Conservation (phyloP, 2,888 invertebrate genomes). For the Elysia crispata region DNA sequence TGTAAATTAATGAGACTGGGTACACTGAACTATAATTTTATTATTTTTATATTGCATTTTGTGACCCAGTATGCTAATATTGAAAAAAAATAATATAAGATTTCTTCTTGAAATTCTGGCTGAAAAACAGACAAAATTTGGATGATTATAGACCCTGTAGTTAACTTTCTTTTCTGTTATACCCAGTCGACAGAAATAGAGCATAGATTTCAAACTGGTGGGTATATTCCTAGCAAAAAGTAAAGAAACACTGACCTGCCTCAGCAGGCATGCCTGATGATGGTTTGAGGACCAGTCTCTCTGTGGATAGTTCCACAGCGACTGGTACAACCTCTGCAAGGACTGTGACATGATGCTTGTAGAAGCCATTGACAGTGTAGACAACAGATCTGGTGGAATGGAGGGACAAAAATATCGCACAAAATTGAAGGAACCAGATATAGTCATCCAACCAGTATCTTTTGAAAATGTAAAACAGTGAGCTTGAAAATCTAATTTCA, state of each 20-base stretch:
- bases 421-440: too few species aligned
- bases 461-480: too few species aligned
- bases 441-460: too few species aligned
- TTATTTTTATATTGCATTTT: neutral
- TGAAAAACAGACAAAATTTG: too few species aligned
- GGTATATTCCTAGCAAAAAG: neutral
- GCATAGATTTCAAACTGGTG: too few species aligned
- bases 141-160: too few species aligned
- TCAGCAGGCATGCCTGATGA: conserved; percentile 73
- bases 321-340: conserved; percentile 76
- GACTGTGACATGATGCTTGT: conserved; percentile 76
- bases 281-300: conserved; percentile 69
- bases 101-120: too few species aligned
- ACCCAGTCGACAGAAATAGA: too few species aligned
- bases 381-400: conserved; percentile 70
- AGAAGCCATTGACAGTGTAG: conserved; percentile 76
- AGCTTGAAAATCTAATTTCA: too few species aligned
- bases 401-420: too few species aligned
- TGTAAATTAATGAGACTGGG: neutral
- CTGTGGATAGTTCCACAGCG: conserved; percentile 71
- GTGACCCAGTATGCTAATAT: neutral
- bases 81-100: too few species aligned
- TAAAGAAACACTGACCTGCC: conserved; percentile 61
- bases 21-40: neutral
- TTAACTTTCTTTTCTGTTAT: too few species aligned